Percentiles rank a stretch among this genome's conserved stretches.
These are phyloP conservation scores for Thecocarcelia acutangulata DNA, from an alignment of 2,888 invertebrate species.

Conservation along the genomic window DNA sequence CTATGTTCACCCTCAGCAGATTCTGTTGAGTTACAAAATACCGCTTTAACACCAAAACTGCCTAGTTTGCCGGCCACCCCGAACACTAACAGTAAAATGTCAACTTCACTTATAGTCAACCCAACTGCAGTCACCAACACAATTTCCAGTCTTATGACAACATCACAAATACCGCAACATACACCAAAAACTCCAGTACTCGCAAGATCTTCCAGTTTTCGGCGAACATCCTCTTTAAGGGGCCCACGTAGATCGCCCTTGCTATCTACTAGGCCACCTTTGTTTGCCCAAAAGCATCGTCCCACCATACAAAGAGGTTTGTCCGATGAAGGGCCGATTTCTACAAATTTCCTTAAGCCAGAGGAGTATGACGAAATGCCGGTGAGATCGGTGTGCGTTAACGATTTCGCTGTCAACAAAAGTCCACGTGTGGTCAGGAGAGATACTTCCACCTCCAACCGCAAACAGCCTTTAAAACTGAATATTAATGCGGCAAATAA, in stretches of 20 bases:
- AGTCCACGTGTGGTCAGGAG: conserved; percentile 79
- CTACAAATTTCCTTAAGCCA: conserved; percentile 80
- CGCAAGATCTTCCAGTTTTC: conserved; percentile 76
- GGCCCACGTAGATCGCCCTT: conserved; percentile 79
- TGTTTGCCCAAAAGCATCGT: conserved; percentile 78
- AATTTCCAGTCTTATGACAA: conserved; percentile 58
- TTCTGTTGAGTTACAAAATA: conserved; percentile 73
- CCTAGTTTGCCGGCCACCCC: conserved; percentile 60
- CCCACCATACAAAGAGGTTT: conserved; percentile 81
- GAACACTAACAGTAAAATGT: conserved; percentile 71
- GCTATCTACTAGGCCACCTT: conserved; percentile 75
- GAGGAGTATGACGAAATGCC: conserved; percentile 82
- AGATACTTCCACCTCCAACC: conserved; percentile 78
- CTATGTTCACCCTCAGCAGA: conserved; percentile 86
- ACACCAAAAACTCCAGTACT: conserved; percentile 60
- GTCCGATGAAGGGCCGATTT: conserved; percentile 81
- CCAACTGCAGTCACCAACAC: conserved; percentile 63
- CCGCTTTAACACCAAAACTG: conserved; percentile 66
- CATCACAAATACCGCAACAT: conserved; percentile 56
- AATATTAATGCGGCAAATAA: conserved; percentile 65
- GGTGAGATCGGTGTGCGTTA: conserved; percentile 80
- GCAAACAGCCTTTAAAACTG: conserved; percentile 76
- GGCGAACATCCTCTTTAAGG: conserved; percentile 80
- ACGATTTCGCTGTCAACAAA: conserved; percentile 78
- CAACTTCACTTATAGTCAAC: conserved; percentile 74